Evolutionary conservation across 2,888 invertebrate species (phyloP), one percentile per base, ranked within the genome.

Genomic region (Oxyscelio sp.): DNA sequence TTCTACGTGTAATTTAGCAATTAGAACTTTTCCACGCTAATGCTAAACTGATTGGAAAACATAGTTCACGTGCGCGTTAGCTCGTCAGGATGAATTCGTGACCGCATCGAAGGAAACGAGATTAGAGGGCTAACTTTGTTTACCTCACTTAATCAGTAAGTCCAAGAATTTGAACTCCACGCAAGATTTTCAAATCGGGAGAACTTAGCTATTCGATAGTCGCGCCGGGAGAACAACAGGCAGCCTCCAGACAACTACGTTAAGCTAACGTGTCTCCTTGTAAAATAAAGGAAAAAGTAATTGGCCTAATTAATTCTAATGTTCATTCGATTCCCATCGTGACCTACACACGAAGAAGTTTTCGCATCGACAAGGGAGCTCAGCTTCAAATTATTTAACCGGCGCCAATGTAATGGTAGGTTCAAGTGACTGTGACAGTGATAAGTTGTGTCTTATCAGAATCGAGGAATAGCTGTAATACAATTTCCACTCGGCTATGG

Each of bases 91-190:
- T 87, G 90, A 91, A 92, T 92, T 92, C 88, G 86, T 88, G 88
- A 91, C 90, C 87, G 89, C 90, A 88, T 88, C 86, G 87, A 87
- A 85, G 88, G 86, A 90, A 93, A 93, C 90, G 87, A 93, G 92
- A 93, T 93, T 93, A 93, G 90, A 86, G 85, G 88, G 83, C 89
- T 91, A 93, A 93, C 92, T 93, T 92, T 91, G 93, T 93, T 93
- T 90, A 85, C 87, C 75, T 85, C 81, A 83, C 90, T 90, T 90
- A 93, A 93, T 93, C 93, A 91, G 89, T 88, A 87, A 88, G 88
- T 87, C 86, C 87, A 89, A 90, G 91, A 90, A 90, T 91, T 89
- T 87, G 85, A 85, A 83, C 71, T 87, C 77, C 31, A 52, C 73
- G 56, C 56, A 65, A 74, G 75, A 77, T 73, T 63, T 71, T 65